Conservation (phyloP, 2,888 invertebrate genomes). For the Pterostichus niger region DNA sequence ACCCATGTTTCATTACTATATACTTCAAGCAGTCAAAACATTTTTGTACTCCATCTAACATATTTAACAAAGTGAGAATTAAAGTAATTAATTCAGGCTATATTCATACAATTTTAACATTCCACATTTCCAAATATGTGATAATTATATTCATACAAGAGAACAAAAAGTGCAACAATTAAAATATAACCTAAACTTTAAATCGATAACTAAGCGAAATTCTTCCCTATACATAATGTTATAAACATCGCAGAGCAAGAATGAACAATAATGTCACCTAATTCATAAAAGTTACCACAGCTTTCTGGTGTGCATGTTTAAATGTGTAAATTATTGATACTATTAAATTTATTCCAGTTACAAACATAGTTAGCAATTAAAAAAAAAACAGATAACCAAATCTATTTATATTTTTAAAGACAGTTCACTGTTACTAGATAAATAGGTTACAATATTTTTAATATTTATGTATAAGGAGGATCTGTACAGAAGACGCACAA, state of each 20-base stretch:
- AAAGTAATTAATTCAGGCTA: conserved; percentile 38
- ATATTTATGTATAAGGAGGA: too few species aligned
- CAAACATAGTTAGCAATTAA: neutral
- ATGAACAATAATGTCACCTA: neutral
- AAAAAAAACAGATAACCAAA: neutral
- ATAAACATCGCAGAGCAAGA: conserved; percentile 1
- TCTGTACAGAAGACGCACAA: too few species aligned
- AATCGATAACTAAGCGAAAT: conserved; percentile 35
- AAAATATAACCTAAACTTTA: conserved; percentile 14
- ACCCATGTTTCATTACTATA: conserved; percentile 47
- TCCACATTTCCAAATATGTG: conserved; percentile 35
- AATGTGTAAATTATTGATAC: neutral
- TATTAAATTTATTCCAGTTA: neutral
- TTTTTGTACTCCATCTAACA: conserved; percentile 52
- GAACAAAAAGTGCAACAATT: conserved; percentile 52
- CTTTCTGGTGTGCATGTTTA: neutral
- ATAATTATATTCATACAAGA: conserved; percentile 26
- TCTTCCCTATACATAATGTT: conserved; percentile 19
- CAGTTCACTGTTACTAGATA: conserved; percentile 32
- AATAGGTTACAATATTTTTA: neutral
- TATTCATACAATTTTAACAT: conserved; percentile 49
- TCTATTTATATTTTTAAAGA: neutral
- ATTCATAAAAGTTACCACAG: neutral
- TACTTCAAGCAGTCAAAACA: conserved; percentile 43
- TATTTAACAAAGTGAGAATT: conserved; percentile 41